These are phyloP conservation scores for Dromococcyx pavoninus DNA, from an alignment of 2,797 vertebrate species.

Conservation along the genomic window DNA sequence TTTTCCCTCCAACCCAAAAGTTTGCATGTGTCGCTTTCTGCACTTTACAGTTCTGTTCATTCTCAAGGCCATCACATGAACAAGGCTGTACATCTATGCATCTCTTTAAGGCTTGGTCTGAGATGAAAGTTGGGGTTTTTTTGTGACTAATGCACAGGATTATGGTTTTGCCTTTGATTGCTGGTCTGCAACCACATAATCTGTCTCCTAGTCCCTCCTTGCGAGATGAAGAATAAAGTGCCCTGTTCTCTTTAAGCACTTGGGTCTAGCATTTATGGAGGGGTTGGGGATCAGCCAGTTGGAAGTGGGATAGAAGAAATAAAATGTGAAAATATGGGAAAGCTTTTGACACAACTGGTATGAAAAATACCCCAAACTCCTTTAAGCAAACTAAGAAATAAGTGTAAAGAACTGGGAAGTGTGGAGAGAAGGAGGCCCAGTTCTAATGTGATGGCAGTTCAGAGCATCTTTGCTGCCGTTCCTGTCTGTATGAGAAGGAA, in stretches of 20 bases:
- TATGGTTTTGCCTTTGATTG: neutral
- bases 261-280: neutral
- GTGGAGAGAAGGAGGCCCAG: neutral
- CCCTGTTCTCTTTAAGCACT: neutral
- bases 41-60: neutral
- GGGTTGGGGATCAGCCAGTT: constrained; percentile 1
- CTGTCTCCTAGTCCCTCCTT: neutral
- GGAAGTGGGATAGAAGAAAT: neutral
- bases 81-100: neutral
- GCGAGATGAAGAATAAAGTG: neutral
- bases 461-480: neutral
- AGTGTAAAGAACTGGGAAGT: neutral
- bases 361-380: neutral
- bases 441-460: neutral
- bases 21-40: neutral
- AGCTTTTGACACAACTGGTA: neutral
- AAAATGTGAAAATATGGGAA: neutral
- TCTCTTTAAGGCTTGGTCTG: neutral
- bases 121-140: neutral
- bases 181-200: neutral
- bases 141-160: neutral
- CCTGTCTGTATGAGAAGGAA: neutral
- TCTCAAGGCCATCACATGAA: neutral
- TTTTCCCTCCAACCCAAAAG: neutral
- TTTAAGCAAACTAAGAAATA: neutral